Evolutionary conservation across 2,797 vertebrate species (phyloP).

Genomic region (Fundulus diaphanus): DNA sequence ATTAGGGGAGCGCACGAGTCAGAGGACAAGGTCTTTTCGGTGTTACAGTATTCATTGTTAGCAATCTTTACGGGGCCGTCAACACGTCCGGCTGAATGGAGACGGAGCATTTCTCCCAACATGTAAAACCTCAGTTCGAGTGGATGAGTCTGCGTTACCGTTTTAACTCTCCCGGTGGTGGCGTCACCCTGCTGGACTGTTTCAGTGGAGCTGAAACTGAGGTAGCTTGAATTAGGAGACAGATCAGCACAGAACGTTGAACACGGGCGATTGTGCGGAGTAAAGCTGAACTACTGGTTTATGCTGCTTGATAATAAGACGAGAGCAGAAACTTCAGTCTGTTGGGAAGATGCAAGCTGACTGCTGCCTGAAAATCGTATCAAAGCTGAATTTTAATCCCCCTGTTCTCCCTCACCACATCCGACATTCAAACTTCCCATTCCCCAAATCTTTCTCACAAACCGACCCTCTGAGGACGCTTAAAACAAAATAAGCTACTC

Average conservation of each 20-base stretch:
- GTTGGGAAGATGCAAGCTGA: neutral
- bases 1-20: constrained; percentile 29
- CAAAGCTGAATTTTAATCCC: constrained; percentile 8
- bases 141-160: constrained; percentile 6
- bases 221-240: constrained; percentile 78
- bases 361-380: neutral
- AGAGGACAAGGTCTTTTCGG: constrained; percentile 44
- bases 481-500: constrained; percentile 16
- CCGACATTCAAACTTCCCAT: constrained; percentile 28
- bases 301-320: constrained; percentile 8
- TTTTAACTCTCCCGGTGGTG: constrained; percentile 33
- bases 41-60: constrained; percentile 39
- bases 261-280: constrained; percentile 16
- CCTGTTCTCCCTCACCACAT: constrained; percentile 9
- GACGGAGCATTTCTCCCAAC: constrained; percentile 17
- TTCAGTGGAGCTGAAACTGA: constrained; percentile 69
- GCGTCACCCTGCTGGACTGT: constrained; percentile 17
- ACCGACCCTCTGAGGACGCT: constrained; percentile 15
- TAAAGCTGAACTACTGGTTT: constrained; percentile 11
- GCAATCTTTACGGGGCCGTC: constrained; percentile 16
- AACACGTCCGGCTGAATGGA: constrained; percentile 26
- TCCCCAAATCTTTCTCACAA: constrained; percentile 14
- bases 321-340: constrained; percentile 22
- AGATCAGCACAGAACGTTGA: constrained; percentile 39
- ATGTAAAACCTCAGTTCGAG: constrained; percentile 29